Percentiles rank a stretch among this genome's conserved stretches.
These are phyloP conservation scores for Elmis aenea DNA, from an alignment of 2,888 invertebrate species.

Conservation along the genomic window DNA sequence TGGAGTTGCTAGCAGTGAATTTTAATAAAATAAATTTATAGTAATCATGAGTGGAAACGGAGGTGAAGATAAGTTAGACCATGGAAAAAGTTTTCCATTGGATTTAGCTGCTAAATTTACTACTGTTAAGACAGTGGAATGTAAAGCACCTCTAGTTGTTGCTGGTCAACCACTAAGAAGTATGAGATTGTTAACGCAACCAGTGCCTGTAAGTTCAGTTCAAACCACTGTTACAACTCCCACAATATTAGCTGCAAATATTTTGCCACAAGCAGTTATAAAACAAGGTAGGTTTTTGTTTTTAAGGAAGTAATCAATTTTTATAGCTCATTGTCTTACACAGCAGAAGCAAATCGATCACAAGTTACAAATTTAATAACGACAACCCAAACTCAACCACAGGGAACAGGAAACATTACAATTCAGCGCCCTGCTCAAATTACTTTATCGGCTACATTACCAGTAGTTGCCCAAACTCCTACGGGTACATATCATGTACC, in stretches of 20 bases:
- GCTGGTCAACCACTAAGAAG: conserved; percentile 41
- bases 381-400: conserved; percentile 28
- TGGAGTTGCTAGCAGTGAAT: conserved; percentile 12
- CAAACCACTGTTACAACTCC: conserved; percentile 35
- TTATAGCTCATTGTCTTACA: too few species aligned
- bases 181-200: conserved; percentile 43
- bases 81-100: conserved; percentile 53
- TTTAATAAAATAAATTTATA: conserved; percentile 9
- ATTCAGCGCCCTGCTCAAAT: conserved; percentile 43
- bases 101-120: conserved; percentile 52
- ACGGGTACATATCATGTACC: conserved; percentile 45
- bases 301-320: too few species aligned
- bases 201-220: conserved; percentile 35
- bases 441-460: conserved; percentile 38
- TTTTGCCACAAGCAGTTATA: conserved; percentile 50
- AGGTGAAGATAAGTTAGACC: conserved; percentile 54
- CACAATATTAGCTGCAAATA: conserved; percentile 45
- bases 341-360: conserved; percentile 17
- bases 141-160: conserved; percentile 42
- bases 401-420: conserved; percentile 32
- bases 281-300: conserved; percentile 48
- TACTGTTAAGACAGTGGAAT: conserved; percentile 48
- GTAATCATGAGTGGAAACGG: conserved; percentile 41
- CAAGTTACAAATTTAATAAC: conserved; percentile 15
- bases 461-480: conserved; percentile 36